Evolutionary conservation across 64 coral and sea anemone genomes (phyloP), one percentile per base, ranked within the genome.

Genomic region (Montipora capricornis): DNA sequence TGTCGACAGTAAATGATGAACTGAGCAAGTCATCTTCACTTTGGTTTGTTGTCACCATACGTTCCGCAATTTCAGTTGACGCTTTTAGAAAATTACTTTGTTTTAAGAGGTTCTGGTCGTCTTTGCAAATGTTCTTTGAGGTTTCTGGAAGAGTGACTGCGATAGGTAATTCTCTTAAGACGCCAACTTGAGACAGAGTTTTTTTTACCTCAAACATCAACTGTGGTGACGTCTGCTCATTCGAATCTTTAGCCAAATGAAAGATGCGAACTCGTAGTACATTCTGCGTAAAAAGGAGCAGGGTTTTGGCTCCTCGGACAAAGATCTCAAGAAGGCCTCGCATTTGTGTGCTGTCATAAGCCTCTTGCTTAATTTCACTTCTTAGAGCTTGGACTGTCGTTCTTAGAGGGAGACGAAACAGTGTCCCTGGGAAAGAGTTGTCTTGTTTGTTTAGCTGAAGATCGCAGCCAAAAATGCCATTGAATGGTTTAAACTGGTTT

Each of bases 401-500:
- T 82, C 95, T 50, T 50, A 97, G 84, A 58, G 95, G 95, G 87
- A 97, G 94, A 5, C 95, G 92, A 37, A 97, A 97, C 4, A 97
- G 57, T 7, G 95, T 97, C 26, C 95, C 95, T 75, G 87, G 90
- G 76, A 80, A 94, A 0, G 88, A 82, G 57, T 87, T 67, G 71
- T 93, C 71, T 3, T 94, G 15, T 57, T 17, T 61, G 73, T 81
- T 77, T 1, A 89, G 47, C 13, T 78, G 75, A 80, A 97, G 84
- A 61, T 97, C 89, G 58, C 92, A 97, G 19, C 75, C 95, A 83
- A 97, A 97, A 48, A 97, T 94, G 12, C 92, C 95, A 62, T 97
- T 97, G 45, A 82, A 97, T 8, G 95, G 95, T 83, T 95, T 95
- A n/a, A 95, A 92, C 12, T 95, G 94, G 57, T 95, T 93, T 49